Evolutionary conservation across 30 jellyfish, hydroid and myxozoan species (phyloP).

Genomic region (Chrysaora quinquecirrha): DNA sequence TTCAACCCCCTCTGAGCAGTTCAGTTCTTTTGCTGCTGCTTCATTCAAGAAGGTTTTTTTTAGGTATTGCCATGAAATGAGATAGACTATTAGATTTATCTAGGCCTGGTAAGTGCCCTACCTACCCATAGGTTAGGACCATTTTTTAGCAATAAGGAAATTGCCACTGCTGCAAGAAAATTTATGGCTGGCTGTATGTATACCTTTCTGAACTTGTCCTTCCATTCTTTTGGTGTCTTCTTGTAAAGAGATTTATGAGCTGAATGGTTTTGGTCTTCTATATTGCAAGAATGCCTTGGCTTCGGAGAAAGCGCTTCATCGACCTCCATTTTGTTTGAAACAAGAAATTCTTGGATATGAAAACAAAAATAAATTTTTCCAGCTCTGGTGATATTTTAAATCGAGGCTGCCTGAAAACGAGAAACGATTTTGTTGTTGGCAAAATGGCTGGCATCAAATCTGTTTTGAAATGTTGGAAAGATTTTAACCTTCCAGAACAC

Average conservation of each 20-base stretch:
- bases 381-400: neutral
- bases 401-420: constrained; percentile 12
- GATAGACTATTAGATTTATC: no score
- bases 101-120: no score
- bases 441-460: constrained; percentile 89
- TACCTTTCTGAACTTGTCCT: constrained; percentile 84
- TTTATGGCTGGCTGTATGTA: no score
- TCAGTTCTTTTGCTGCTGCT: no score
- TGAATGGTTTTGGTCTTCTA: constrained; percentile 6
- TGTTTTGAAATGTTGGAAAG: constrained; percentile 91
- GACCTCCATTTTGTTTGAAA: constrained; percentile 29
- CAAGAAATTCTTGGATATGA: no score
- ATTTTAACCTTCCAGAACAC: constrained; percentile 83
- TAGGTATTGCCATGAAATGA: no score
- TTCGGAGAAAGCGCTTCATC: constrained; percentile 1
- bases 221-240: constrained; percentile 73
- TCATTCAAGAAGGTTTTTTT: no score
- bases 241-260: constrained; percentile 45
- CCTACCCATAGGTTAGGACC: no score
- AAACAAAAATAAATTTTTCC: constrained; percentile 3
- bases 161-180: no score
- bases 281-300: neutral
- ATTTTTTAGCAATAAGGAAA: no score
- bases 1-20: no score
- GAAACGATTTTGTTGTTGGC: constrained; percentile 50